Base-by-base conservation (phyloP, 2,888 invertebrate genomes). In the Serripes groenlandicus region DNA sequence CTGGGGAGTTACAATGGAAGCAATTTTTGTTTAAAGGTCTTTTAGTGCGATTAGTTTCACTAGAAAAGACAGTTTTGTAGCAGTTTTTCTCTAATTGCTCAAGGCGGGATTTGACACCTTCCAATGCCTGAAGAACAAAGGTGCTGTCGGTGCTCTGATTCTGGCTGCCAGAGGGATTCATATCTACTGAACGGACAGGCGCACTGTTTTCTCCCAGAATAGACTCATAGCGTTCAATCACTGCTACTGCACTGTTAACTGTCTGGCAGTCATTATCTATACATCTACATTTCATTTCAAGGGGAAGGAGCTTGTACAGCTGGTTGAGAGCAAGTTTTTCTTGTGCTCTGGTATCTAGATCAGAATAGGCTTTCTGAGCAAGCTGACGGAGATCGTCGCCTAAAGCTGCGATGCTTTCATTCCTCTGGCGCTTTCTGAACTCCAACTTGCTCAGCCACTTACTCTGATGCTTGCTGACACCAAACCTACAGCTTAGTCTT, bases 241-340 rank as follows among this genome's bases (percentile, higher is more conserved):
- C 75, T n/a, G 73, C 66, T 0, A 81, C 79, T n/a, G 85, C 85
- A 1, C 83, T 75, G n/a, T 73, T 21, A 18, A 87, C 54, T 11
- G 72, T 78, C 15, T 54, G 23, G 72, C 82, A 87, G 21, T 82
- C 73, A 11, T 83, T 70, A 42, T 87, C 82, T 68, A 84, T 75
- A 72, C 86, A 84, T n/a, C 82, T 28, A 69, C 83, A 83, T 62
- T 79, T 83, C 78, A 81, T 79, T 26, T 86, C 86, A 32, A 62
- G 37, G 28, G 84, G 56, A 30, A 82, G 58, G 34, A 78, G 30
- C 37, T 75, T 79, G n/a, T 62, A 34, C n/a, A 75, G 74, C 34
- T 79, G 70, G 18, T 79, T 49, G 11, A 75, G 37, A n/a, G 74
- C 78, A 26, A 69, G 34, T 73, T 73, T 78, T 54, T 74, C 74